phyloP scores from a whole-genome alignment of 2,113 vertebrate genomes.

The Mormoops blainvillei region DNA sequence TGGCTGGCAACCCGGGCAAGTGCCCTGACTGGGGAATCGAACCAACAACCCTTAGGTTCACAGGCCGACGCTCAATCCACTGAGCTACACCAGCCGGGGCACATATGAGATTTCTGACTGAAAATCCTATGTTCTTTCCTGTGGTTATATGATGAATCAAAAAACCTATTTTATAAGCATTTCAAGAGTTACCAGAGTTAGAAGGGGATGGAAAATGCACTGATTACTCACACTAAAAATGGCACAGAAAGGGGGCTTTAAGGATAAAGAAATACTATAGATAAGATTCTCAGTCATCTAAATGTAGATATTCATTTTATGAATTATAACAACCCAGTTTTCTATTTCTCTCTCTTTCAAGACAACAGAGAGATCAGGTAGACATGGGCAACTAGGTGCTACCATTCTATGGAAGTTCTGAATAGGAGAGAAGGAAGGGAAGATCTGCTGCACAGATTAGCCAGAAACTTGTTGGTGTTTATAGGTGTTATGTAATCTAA shows the following conservation, averaged over 20 bases:
- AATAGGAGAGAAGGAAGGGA: not conserved
- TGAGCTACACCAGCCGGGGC: too few relatives aligned
- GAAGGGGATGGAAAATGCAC: not conserved
- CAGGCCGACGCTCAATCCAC: too few relatives aligned
- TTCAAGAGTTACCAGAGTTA: conserved; percentile 9
- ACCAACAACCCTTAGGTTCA: too few relatives aligned
- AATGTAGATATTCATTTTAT: not conserved
- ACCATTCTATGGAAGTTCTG: not conserved
- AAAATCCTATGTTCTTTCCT: conserved; percentile 12
- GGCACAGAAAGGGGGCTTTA: not conserved
- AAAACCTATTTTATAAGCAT: conserved; percentile 21
- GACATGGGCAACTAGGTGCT: not conserved
- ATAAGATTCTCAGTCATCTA: not conserved
- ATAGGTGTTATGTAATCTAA: not conserved
- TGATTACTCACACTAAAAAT: conserved; percentile 13
- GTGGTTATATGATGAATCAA: not conserved
- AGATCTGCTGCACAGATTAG: not conserved
- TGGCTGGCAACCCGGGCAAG: too few relatives aligned
- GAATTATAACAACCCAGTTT: not conserved
- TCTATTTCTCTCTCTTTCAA: not conserved
- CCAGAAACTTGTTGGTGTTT: not conserved
- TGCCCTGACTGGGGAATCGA: too few relatives aligned
- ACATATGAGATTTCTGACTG: not conserved
- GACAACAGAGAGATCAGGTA: not conserved
- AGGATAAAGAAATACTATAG: not conserved